Base-by-base conservation (phyloP, 1,140 invertebrate genomes). In the Euwallacea fornicatus region DNA sequence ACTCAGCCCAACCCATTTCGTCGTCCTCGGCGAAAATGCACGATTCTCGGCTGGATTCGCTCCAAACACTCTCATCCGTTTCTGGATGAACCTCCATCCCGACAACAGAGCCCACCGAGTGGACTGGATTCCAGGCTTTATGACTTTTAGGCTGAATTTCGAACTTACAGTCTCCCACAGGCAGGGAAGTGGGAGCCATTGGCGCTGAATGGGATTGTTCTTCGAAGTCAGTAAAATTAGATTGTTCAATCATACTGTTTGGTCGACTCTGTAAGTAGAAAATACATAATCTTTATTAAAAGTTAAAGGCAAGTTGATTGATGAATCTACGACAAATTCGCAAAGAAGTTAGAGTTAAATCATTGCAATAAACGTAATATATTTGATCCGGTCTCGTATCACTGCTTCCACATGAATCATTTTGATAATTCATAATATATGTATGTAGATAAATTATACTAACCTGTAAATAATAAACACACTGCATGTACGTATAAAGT, bases 31-130 rank as follows among this genome's bases (percentile, higher is more conserved):
- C 89, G 78, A 89, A 92, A 76, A 92, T 86, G 56, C 89, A 89
- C 11, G 90, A 91, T 80, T 92, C 87, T 41, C 85, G 82, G 42
- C 84, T 85, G 73, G 88, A 90, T 16, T 89, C 85, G 82, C 92
- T 90, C 82, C 92, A 91, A 7, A 91, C 87, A 79, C 89, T 89
- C 64, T 89, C 90, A 79, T 93, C 91, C 66, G 89, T 89, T 80
- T 92, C 91, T 10, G 91, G 91, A 81, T 92, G 90, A 41, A 89
- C 91, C 83, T 93, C 91, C 77, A 88, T 89, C 10, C 90, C 91
- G 9, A 85, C 86, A 43, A 93, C 88, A 43, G 91, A 93, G 6
- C 92, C 91, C 10, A 92, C 90, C 73, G 91, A 92, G 73, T 91
- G 86, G 10, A 93, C 90, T 11, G 92, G 91, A 79, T 90, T 92